Percentiles rank a stretch among this genome's conserved stretches.
Conservation (phyloP, 2,888 invertebrate species). For the Caenorhabditis virilis region DNA sequence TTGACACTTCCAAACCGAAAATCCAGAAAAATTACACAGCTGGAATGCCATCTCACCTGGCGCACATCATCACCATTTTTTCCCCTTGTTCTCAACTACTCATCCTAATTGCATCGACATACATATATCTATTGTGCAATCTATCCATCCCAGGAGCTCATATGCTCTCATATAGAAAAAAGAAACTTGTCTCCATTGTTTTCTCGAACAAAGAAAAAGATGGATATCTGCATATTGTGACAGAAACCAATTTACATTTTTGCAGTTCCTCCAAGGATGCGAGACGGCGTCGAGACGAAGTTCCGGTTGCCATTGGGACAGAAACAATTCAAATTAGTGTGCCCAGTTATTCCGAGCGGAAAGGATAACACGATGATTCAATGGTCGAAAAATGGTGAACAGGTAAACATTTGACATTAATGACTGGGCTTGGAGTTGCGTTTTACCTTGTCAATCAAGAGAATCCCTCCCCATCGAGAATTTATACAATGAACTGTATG, state of each 20-base stretch:
- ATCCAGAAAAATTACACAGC: no score
- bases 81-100: not conserved
- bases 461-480: not conserved
- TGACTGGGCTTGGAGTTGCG: not conserved
- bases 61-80: no score
- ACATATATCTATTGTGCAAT: not conserved
- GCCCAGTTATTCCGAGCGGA: slow-evolving; percentile 56
- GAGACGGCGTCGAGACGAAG: slow-evolving; percentile 53
- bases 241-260: no score
- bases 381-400: slow-evolving; percentile 65
- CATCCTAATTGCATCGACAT: not conserved
- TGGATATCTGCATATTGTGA: slow-evolving; percentile 1
- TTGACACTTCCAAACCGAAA: no score
- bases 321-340: slow-evolving; percentile 59
- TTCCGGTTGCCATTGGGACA: slow-evolving; percentile 61
- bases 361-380: slow-evolving; percentile 60
- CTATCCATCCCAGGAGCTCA: no score
- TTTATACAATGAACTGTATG: no score
- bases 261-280: slow-evolving; percentile 59
- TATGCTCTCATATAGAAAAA: not conserved
- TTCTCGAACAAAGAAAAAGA: not conserved
- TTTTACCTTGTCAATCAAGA: slow-evolving; percentile 1
- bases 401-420: no score
- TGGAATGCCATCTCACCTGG: no score
- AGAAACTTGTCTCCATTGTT: not conserved